phyloP scores from a whole-genome alignment of 2,888 invertebrate genomes.

The Monochamus alternatus region DNA sequence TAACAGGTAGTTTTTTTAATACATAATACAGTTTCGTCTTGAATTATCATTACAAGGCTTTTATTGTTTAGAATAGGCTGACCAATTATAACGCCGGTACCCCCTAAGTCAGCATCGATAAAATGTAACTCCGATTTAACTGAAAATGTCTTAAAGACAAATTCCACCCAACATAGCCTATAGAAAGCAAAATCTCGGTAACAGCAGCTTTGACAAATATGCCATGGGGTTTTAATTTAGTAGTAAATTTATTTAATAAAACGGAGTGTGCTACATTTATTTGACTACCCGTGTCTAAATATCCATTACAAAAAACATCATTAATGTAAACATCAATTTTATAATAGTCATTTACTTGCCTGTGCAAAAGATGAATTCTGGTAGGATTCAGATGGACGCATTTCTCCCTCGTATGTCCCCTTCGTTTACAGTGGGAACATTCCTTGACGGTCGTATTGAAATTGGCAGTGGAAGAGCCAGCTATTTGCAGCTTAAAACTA shows the following conservation, averaged over 20 bases:
- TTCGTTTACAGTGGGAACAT: neutral
- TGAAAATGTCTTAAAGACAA: too few species aligned
- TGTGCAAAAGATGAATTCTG: too few species aligned
- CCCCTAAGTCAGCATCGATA: neutral
- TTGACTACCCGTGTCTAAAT: too few species aligned
- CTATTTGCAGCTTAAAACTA: too few species aligned
- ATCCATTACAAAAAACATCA: too few species aligned
- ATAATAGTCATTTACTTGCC: conserved; percentile 12
- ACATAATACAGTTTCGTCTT: too few species aligned
- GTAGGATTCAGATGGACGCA: conserved; percentile 16
- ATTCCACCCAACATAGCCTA: neutral
- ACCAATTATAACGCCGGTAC: neutral
- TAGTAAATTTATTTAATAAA: neutral
- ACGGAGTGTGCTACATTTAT: too few species aligned
- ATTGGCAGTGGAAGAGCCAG: too few species aligned
- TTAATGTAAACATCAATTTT: neutral
- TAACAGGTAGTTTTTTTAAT: too few species aligned
- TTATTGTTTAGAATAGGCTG: too few species aligned
- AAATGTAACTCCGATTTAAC: too few species aligned
- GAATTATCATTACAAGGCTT: too few species aligned
- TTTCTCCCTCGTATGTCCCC: conserved; percentile 9
- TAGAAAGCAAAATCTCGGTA: neutral
- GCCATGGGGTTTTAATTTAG: neutral
- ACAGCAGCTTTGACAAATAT: neutral
- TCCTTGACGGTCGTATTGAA: neutral